A percentile compares a stretch with the other conserved stretches of the same genome.
These are phyloP conservation scores for Drosophila tani DNA, from an alignment of 1,140 invertebrate species.

Conservation along the genomic window DNA sequence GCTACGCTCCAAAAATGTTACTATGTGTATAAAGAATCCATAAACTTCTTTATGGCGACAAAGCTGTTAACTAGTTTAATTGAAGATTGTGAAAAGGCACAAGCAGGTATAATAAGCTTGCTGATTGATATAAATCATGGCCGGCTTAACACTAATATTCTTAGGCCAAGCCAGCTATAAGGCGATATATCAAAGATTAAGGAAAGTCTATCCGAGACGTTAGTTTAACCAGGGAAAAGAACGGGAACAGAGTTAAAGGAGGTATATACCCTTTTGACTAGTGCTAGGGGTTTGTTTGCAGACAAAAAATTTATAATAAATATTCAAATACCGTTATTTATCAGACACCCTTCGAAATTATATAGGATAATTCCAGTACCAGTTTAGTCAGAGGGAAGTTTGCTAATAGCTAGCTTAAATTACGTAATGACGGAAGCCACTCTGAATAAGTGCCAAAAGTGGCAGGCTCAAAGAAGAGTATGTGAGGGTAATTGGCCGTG, in stretches of 20 bases:
- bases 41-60: neutral
- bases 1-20: neutral
- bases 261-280: too few relatives aligned
- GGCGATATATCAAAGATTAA: too few relatives aligned
- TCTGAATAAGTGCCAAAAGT: neutral
- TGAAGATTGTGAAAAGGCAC: too few relatives aligned
- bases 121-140: too few relatives aligned
- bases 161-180: too few relatives aligned
- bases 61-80: neutral
- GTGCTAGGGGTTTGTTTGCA: neutral
- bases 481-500: too few relatives aligned
- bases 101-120: too few relatives aligned
- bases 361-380: neutral
- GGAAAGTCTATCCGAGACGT: too few relatives aligned
- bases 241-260: too few relatives aligned
- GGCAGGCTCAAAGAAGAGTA: too few relatives aligned
- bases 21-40: conserved; percentile 1
- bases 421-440: neutral
- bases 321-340: neutral
- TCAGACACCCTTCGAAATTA: neutral
- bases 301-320: conserved; percentile 2
- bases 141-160: too few relatives aligned
- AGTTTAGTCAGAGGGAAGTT: neutral
- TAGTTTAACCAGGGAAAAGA: too few relatives aligned
- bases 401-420: neutral